Conservation (phyloP, 2,888 invertebrate genomes). For the Monoplex corrugatus region DNA sequence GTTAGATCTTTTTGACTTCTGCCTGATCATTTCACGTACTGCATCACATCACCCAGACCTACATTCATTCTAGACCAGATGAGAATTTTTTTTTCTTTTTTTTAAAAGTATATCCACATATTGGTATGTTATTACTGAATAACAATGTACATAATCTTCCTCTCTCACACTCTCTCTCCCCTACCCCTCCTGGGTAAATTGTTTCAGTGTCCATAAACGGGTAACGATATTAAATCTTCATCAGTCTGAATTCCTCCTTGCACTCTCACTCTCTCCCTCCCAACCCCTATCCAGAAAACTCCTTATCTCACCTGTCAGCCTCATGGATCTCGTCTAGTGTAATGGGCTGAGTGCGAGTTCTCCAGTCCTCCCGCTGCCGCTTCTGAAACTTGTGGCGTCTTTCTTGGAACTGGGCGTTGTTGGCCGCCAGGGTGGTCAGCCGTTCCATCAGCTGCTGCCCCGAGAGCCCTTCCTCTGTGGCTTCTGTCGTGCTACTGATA, state of each 20-base stretch:
- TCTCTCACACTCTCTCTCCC: not conserved
- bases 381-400: slow-evolving; percentile 72
- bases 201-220: too few species aligned
- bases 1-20: too few species aligned
- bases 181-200: too few species aligned
- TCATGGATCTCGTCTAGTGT: slow-evolving; percentile 74
- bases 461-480: slow-evolving; percentile 54
- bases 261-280: not conserved
- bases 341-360: slow-evolving; percentile 76
- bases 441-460: slow-evolving; percentile 73
- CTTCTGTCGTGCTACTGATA: slow-evolving; percentile 3
- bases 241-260: too few species aligned
- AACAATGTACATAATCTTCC: not conserved
- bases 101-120: too few species aligned
- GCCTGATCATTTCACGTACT: too few species aligned
- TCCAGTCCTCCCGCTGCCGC: slow-evolving; percentile 84
- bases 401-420: slow-evolving; percentile 57
- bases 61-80: too few species aligned
- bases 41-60: not conserved
- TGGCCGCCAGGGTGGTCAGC: slow-evolving; percentile 68
- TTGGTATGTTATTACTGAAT: too few species aligned
- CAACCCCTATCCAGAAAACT: not conserved
- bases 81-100: too few species aligned
- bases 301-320: slow-evolving; percentile 72
- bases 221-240: too few species aligned